Evolutionary conservation across 2,797 vertebrate species (phyloP).

Genomic region (Argyrosomus regius): DNA sequence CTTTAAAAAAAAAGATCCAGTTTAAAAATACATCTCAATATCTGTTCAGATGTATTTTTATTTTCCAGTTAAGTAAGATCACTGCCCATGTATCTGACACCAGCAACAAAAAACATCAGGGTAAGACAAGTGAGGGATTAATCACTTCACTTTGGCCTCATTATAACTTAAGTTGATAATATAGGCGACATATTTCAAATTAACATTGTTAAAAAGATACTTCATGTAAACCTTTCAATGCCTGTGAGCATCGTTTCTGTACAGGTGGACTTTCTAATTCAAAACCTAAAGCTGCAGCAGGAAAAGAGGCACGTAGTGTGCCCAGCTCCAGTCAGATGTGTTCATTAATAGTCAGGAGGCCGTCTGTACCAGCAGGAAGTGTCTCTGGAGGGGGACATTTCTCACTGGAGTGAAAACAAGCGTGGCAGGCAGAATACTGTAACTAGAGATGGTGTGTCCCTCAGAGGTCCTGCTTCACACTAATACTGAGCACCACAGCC

Average conservation of each 20-base stretch:
- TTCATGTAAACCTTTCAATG: constrained; percentile 32
- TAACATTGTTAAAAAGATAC: constrained; percentile 4
- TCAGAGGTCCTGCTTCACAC: constrained; percentile 17
- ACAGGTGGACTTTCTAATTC: neutral
- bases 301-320: neutral
- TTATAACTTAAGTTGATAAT: constrained; percentile 20
- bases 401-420: constrained; percentile 39
- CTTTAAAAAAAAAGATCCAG: constrained; percentile 29
- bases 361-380: constrained; percentile 27
- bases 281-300: constrained; percentile 18
- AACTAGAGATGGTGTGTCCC: constrained; percentile 21
- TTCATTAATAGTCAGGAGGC: constrained; percentile 21
- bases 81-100: constrained; percentile 1
- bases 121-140: constrained; percentile 14
- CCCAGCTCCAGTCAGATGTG: neutral
- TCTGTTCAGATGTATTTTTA: neutral
- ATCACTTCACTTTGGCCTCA: constrained; percentile 46
- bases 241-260: constrained; percentile 8
- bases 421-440: constrained; percentile 19
- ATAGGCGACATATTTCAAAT: constrained; percentile 6
- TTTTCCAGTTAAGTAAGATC: constrained; percentile 26
- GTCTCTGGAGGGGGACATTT: constrained; percentile 25
- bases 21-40: constrained; percentile 8
- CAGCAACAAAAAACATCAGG: constrained; percentile 21
- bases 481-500: constrained; percentile 9